Conservation (phyloP, 2,888 invertebrate species). For the Seira musarum region DNA sequence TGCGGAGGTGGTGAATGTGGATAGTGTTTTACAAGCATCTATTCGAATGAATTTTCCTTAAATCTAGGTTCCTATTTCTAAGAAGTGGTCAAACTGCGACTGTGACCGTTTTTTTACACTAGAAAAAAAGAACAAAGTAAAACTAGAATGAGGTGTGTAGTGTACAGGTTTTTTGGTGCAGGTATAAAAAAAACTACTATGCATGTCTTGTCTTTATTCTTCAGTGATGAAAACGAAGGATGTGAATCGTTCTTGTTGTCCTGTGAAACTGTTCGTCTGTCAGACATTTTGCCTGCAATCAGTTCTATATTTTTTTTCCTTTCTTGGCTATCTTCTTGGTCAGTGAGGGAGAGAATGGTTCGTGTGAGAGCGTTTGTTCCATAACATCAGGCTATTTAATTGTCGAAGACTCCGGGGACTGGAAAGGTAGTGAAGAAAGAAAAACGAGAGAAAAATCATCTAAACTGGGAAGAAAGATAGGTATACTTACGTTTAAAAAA, state of each 20-base stretch:
- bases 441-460: slow-evolving; percentile 5
- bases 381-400: slow-evolving; percentile 56
- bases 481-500: slow-evolving; percentile 4
- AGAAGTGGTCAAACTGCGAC: neutral
- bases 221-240: neutral
- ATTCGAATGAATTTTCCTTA: neutral
- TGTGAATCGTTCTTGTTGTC: slow-evolving; percentile 8
- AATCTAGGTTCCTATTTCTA: neutral
- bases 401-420: slow-evolving; percentile 48
- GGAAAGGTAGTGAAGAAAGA: slow-evolving; percentile 20
- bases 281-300: slow-evolving; percentile 12
- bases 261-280: neutral
- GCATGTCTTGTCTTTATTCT: slow-evolving; percentile 6
- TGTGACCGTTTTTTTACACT: neutral
- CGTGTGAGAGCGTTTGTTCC: slow-evolving; percentile 43
- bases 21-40: neutral
- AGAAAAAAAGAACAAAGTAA: neutral
- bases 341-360: slow-evolving; percentile 16
- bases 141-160: neutral
- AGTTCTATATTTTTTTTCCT: neutral
- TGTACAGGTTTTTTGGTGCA: neutral
- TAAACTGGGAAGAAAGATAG: slow-evolving; percentile 15
- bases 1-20: neutral
- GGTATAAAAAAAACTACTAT: neutral
- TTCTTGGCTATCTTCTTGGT: neutral